A percentile compares a stretch with the other conserved stretches of the same genome.
phyloP scores from a whole-genome alignment of 2,113 vertebrate species.

The Fulmarus glacialis region DNA sequence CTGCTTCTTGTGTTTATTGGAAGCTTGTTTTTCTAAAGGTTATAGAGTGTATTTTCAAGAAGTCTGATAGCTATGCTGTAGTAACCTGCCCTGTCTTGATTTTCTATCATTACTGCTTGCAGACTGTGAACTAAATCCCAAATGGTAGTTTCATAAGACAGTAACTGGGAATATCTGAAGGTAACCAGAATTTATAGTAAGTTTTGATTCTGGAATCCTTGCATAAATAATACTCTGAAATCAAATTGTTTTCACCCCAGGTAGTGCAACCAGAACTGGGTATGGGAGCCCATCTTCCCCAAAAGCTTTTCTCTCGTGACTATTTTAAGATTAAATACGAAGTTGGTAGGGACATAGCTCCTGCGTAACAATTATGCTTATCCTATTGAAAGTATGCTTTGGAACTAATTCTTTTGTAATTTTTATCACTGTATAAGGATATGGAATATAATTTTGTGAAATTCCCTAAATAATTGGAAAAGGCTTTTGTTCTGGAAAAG shows the following conservation, averaged over 20 bases:
- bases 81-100: not conserved
- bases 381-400: not conserved
- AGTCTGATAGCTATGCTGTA: not conserved
- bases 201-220: not conserved
- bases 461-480: slow-evolving; percentile 20
- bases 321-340: not conserved
- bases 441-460: not conserved
- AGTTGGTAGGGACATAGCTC: not conserved
- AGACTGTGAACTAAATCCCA: not conserved
- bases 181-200: not conserved
- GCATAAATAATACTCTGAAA: not conserved
- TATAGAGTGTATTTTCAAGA: not conserved
- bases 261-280: not conserved
- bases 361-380: not conserved
- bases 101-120: not conserved
- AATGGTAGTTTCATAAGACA: not conserved
- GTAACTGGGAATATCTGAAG: not conserved
- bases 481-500: slow-evolving; percentile 36
- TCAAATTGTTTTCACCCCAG: not conserved
- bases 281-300: not conserved
- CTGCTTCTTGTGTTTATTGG: not conserved
- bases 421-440: not conserved
- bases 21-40: slow-evolving; percentile 20
- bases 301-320: not conserved
- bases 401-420: not conserved